Percentiles rank a stretch among this genome's conserved stretches.
Conservation (phyloP, 2,797 vertebrate species). For the Zenarchopterus dispar region DNA sequence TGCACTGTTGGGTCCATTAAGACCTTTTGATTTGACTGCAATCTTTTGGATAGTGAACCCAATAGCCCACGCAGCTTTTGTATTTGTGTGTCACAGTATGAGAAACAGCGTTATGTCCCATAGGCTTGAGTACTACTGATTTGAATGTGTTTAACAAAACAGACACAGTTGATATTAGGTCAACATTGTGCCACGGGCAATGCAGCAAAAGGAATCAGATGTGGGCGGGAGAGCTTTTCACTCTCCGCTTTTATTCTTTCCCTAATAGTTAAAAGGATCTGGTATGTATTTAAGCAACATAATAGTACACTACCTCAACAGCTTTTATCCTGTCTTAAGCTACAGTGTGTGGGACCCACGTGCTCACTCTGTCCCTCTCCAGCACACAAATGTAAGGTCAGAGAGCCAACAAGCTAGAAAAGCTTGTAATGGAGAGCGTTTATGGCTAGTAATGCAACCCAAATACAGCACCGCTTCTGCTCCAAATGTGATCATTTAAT, state of each 20-base stretch:
- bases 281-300: conserved; percentile 80
- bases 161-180: conserved; percentile 82
- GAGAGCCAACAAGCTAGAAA: conserved; percentile 75
- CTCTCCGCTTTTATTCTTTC: conserved; percentile 75
- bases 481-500: conserved; percentile 83
- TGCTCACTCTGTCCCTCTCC: conserved; percentile 35
- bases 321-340: conserved; percentile 82
- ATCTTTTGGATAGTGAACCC: conserved; percentile 72
- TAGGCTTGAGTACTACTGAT: conserved; percentile 75
- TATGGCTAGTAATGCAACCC: conserved; percentile 79
- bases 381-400: conserved; percentile 71
- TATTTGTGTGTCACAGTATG: conserved; percentile 75
- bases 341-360: conserved; percentile 63
- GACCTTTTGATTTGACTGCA: conserved; percentile 61
- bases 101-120: conserved; percentile 74
- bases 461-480: conserved; percentile 72
- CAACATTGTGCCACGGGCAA: conserved; percentile 75
- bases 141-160: conserved; percentile 80
- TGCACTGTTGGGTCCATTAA: conserved; percentile 60
- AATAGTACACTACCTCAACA: conserved; percentile 76
- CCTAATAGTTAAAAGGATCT: conserved; percentile 77
- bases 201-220: conserved; percentile 75
- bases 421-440: conserved; percentile 81
- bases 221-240: conserved; percentile 80
- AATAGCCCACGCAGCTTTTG: conserved; percentile 72